These are phyloP conservation scores for Bathybates hornii DNA, from an alignment of 2,113 vertebrate species.

Conservation along the genomic window DNA sequence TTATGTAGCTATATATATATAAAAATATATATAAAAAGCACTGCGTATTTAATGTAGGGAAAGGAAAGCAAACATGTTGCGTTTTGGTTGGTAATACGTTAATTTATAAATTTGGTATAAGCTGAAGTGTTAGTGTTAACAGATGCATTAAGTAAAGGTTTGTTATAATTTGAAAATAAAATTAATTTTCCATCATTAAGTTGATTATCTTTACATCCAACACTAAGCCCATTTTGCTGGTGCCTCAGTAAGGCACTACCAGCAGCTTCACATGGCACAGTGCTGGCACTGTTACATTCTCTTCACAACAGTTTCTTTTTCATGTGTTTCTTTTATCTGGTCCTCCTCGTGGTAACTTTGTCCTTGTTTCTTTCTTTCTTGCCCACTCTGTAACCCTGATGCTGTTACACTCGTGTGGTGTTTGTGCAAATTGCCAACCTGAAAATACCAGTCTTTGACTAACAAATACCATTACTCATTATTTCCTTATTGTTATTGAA, in stretches of 20 bases:
- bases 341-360: background rate
- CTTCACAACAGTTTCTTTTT: background rate
- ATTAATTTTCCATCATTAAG: background rate
- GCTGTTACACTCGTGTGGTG: background rate
- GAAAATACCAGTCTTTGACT: background rate
- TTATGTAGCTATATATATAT: background rate
- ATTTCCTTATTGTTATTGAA: background rate
- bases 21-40: fast-evolving
- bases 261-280: background rate
- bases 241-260: background rate
- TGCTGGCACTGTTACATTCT: background rate
- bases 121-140: background rate
- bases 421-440: background rate
- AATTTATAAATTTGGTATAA: background rate
- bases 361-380: background rate
- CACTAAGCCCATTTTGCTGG: background rate
- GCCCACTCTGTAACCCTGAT: background rate
- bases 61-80: background rate
- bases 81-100: background rate
- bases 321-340: background rate
- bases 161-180: background rate
- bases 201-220: background rate
- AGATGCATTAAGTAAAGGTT: background rate
- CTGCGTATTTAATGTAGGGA: background rate
- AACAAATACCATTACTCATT: background rate